phyloP scores from a whole-genome alignment of 1,140 invertebrate genomes.

The Psix sp. region DNA sequence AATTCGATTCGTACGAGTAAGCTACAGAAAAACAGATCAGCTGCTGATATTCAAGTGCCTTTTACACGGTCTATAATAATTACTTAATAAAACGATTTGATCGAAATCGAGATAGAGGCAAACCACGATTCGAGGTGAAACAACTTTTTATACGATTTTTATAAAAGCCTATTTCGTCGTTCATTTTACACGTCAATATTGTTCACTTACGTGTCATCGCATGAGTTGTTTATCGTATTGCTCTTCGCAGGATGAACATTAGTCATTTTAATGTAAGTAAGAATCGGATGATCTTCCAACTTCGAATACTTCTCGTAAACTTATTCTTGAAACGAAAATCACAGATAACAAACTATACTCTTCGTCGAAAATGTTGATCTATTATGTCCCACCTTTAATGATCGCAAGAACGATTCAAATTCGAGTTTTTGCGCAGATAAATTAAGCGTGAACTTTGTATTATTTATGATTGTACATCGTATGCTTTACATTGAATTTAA shows the following conservation, averaged over 20 bases:
- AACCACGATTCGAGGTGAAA: neutral
- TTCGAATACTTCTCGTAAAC: no score
- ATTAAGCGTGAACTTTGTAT: slow-evolving; percentile 15
- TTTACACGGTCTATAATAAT: slow-evolving; percentile 14
- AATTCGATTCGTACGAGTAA: slow-evolving; percentile 7
- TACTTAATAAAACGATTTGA: no score
- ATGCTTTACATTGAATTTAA: slow-evolving; percentile 13
- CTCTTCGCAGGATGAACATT: slow-evolving; percentile 25
- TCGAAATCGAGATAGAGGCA: no score
- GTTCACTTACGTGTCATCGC: slow-evolving; percentile 16
- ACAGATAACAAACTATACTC: no score
- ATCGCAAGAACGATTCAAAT: no score
- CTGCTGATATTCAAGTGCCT: slow-evolving; percentile 34
- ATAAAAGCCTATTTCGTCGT: slow-evolving; percentile 15
- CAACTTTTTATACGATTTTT: slow-evolving; percentile 25
- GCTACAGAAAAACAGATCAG: slow-evolving; percentile 12
- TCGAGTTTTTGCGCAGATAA: no score
- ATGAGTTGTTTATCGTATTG: slow-evolving; percentile 19
- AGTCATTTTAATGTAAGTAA: slow-evolving; percentile 40
- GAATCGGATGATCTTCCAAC: slow-evolving; percentile 1
- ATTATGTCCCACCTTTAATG: no score
- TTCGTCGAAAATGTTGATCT: no score
- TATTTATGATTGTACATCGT: slow-evolving; percentile 20
- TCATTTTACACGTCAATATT: slow-evolving; percentile 1
- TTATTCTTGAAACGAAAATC: no score